Evolutionary conservation across 2,888 invertebrate species (phyloP), one percentile per base, ranked within the genome.

Genomic region (Charanyca ferruginea): DNA sequence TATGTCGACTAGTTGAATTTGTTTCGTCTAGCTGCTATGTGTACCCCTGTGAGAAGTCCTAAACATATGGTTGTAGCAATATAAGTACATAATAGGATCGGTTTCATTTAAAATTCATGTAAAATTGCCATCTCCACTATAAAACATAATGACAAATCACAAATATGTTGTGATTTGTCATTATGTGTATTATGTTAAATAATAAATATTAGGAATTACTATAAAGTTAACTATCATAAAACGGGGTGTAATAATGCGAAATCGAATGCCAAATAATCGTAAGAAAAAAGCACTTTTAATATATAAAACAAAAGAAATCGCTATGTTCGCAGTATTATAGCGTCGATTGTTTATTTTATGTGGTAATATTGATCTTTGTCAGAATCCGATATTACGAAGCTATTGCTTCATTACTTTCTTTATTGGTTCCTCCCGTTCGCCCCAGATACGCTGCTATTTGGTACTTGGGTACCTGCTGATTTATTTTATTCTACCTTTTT

Each of bases 371-470:
- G 32, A 41, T 61, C 20, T 60, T 41, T 67, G 60, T 16, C 13
- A 23, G 35, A 70, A 35, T 35, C 1, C 11, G 13, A 68, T 61
- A 52, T 35, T 42, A 52, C 42, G 0, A 59, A 35, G 60, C 23
- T 48, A n/a, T 25, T 60, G 38, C 67, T 47, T 60, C 41, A 60
- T 52, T 53, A 25, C 47, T 59, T 53, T 25, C 47, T 59, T 51
- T 44, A 68, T 42, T 16, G 61, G 9, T 70, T 35, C 9, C 11
- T 16, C 8, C 13, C 3, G 3, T 38, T 2, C 13, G 13, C 38
- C 4, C 16, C 38, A 38, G 13, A 38, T 8, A 38, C 2, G 1
- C 16, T 38, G 38, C 8, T 38, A 38, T 38, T 38, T 38, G 16
- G 16, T 38, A 8, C 38, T 38, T 11, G 18, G 8, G 16, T 49